Conservation (phyloP, 2,113 vertebrate genomes). For the Phaethon lepturus region DNA sequence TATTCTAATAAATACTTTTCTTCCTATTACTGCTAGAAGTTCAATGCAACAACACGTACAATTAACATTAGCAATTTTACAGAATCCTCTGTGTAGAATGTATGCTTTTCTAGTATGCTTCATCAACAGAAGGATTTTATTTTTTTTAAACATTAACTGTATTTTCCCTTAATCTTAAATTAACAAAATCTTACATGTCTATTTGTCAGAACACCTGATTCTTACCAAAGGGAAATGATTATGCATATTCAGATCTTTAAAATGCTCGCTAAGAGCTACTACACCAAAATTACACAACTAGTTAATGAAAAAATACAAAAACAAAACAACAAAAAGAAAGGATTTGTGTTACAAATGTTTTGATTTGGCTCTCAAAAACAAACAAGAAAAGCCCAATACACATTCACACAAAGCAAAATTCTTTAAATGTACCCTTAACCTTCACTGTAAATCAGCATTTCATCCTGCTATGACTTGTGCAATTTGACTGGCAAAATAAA, state of each 20-base stretch:
- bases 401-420: neutral
- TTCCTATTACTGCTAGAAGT: neutral
- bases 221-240: neutral
- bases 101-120: neutral
- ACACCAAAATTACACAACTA: neutral
- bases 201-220: neutral
- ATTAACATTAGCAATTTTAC: neutral
- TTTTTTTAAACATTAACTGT: neutral
- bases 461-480: neutral
- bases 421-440: neutral
- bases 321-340: neutral
- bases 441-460: conserved; percentile 26
- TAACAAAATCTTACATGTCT: neutral
- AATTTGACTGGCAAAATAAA: conserved; percentile 35
- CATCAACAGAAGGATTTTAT: neutral
- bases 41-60: neutral
- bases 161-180: neutral
- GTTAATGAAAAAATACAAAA: neutral
- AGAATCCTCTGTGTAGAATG: neutral
- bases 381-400: neutral
- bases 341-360: neutral
- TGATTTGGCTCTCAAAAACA: neutral
- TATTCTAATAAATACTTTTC: neutral
- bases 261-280: neutral
- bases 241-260: neutral